Conservation (phyloP, 2,113 vertebrate genomes). For the Microcebus griseorufus region DNA sequence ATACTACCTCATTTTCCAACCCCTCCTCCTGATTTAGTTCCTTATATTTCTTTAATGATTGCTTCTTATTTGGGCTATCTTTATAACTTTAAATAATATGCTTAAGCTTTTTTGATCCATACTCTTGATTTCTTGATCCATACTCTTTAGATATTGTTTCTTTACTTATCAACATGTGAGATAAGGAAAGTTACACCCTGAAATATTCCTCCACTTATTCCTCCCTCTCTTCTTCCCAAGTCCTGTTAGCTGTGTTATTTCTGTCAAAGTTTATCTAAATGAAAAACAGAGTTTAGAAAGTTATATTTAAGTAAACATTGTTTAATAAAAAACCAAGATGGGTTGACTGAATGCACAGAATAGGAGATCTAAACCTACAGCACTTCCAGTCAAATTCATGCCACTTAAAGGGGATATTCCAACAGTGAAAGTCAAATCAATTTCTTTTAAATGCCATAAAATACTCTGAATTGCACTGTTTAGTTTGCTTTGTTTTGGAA, state of each 20-base stretch:
- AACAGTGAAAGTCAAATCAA: not conserved
- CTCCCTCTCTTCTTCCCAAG: not conserved
- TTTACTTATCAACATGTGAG: not conserved
- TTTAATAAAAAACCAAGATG: not conserved
- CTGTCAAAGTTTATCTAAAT: not conserved
- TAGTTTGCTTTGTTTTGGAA: constrained; percentile 26
- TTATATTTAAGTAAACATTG: not conserved
- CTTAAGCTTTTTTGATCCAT: not conserved
- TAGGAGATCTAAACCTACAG: not conserved
- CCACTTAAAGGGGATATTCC: not conserved
- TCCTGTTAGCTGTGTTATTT: not conserved
- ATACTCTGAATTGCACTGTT: not conserved
- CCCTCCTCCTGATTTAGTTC: not conserved
- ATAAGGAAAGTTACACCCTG: not conserved
- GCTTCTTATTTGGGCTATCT: not conserved
- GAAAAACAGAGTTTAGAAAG: not conserved
- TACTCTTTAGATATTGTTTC: not conserved
- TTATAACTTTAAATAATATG: not conserved
- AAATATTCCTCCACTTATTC: not conserved
- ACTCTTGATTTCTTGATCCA: not conserved
- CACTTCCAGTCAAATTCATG: not conserved
- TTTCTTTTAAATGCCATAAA: not conserved
- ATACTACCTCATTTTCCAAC: not conserved
- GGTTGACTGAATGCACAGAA: not conserved
- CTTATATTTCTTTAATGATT: not conserved